Evolutionary conservation across 2,888 invertebrate genomes (phyloP), one percentile per base, ranked within the genome.

Genomic region (Catocala fraxini): DNA sequence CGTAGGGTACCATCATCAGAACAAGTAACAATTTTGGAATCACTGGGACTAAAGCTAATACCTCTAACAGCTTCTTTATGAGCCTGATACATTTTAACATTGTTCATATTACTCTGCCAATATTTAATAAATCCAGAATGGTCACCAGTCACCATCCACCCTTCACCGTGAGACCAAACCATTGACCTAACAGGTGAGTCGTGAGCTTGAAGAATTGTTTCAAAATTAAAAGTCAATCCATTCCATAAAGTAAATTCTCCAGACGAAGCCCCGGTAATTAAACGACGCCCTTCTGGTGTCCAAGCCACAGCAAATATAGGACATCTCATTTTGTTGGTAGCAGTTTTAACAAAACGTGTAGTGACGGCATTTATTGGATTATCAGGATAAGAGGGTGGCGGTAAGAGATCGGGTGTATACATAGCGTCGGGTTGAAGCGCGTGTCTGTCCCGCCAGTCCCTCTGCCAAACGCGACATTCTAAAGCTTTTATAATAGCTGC

Each of bases 21-120:
- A 95, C 99, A 99, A 63, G 99, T 99, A 35, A 98, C 99, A 95
- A 99, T 98, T 95, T 99, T 99, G 87, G 97, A 97, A 95, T 99
- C 99, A 88, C 98, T 98, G 59, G 99, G 99, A 95, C 99, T 98
- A 96, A 99, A 99, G 96, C 99, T 99, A 95, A 99, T 97, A 95
- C 99, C 99, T 92, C 99, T 96, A 81, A 99, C 97, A 75, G 99
- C 98, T 95, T 99, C 99, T 96, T 99, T 99, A 94, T 99, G 99
- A 61, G 99, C 99, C 95, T 99, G 99, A 95, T 99, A 99, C 99
- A 99, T 99, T 96, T 99, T 99, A 63, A 99, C 99, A 95, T 99
- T 99, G 95, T 99, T 99, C 99, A 99, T 99, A 94, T 99, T 99
- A 81, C 99, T 98, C 95, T 99, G 99, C 99, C 99, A 99, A 95